phyloP scores from a whole-genome alignment of 2,797 vertebrate species.

The Phrynocephalus guinanensis region DNA sequence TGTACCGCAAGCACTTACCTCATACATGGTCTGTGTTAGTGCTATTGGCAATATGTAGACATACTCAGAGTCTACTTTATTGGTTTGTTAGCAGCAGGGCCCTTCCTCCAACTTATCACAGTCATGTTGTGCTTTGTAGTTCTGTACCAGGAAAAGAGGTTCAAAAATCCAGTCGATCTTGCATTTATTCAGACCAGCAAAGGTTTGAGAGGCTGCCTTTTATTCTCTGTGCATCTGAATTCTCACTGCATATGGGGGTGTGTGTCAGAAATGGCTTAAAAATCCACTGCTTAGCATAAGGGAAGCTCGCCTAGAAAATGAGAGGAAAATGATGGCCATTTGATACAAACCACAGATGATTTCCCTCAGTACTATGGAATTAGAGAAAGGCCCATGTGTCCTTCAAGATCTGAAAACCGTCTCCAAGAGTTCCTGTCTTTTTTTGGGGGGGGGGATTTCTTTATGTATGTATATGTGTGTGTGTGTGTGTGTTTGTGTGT shows the following conservation, averaged over 20 bases:
- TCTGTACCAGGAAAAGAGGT: conserved; percentile 2
- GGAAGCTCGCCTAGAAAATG: conserved; percentile 31
- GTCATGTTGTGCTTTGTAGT: not conserved
- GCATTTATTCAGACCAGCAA: conserved; percentile 35
- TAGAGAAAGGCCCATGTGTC: not conserved
- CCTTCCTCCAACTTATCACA: not conserved
- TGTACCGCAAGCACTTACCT: not conserved
- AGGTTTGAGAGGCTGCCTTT: conserved; percentile 30
- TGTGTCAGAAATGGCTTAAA: conserved; percentile 16
- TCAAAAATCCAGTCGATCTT: conserved; percentile 22
- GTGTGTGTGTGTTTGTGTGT: too few species aligned
- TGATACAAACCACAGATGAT: conserved; percentile 21
- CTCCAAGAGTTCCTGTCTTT: not conserved
- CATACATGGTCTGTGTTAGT: not conserved
- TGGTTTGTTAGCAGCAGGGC: conserved; percentile 15
- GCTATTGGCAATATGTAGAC: not conserved
- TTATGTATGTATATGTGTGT: not conserved
- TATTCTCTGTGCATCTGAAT: conserved; percentile 12
- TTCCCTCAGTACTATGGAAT: not conserved
- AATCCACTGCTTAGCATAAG: conserved; percentile 34
- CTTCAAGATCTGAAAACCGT: conserved; percentile 12
- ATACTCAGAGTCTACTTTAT: not conserved
- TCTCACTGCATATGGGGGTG: conserved; percentile 40
- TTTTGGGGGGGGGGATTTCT: not conserved
- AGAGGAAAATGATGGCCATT: conserved; percentile 24